Percentiles rank a stretch among this genome's conserved stretches.
phyloP scores from a whole-genome alignment of 2,113 vertebrate genomes.

The Accipiter cooperii region DNA sequence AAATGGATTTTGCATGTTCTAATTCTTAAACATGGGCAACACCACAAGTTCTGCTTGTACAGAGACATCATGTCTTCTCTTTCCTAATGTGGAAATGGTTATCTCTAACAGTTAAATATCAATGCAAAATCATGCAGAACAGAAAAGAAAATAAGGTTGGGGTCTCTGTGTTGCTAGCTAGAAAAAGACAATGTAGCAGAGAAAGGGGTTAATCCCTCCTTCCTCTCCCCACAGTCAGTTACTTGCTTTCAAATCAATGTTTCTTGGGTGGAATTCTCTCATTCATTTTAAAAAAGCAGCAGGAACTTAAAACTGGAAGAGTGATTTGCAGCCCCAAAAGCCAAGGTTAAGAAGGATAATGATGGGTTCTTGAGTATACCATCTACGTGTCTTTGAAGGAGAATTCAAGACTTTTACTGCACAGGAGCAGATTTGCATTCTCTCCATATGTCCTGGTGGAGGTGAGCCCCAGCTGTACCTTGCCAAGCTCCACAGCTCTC shows the following conservation, averaged over 20 bases:
- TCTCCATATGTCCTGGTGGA: conserved; percentile 5
- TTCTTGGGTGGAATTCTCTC: neutral
- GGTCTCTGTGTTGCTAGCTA: neutral
- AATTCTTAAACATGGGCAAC: neutral
- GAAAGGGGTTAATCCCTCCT: neutral
- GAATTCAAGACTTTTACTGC: conserved; percentile 37
- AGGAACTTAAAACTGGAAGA: neutral
- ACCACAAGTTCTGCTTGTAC: neutral
- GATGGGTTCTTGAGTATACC: neutral
- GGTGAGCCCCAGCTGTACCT: neutral
- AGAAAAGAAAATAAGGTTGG: neutral
- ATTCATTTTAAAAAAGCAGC: neutral
- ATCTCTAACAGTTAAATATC: neutral
- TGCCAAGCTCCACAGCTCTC: neutral
- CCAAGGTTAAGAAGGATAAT: neutral
- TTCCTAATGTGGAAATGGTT: neutral
- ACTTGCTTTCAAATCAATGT: neutral
- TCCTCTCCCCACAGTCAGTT: neutral
- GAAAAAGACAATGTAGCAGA: neutral
- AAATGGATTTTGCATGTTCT: neutral
- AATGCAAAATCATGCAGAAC: neutral
- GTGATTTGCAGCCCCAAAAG: neutral
- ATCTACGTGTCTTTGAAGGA: conserved; percentile 49
- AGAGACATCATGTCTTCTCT: neutral
- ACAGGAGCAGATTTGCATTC: conserved; percentile 41